Percentiles rank a stretch among this genome's conserved stretches.
Evolutionary conservation across 2,113 vertebrate genomes (phyloP).

Genomic region (Chloropsis cyanopogon): DNA sequence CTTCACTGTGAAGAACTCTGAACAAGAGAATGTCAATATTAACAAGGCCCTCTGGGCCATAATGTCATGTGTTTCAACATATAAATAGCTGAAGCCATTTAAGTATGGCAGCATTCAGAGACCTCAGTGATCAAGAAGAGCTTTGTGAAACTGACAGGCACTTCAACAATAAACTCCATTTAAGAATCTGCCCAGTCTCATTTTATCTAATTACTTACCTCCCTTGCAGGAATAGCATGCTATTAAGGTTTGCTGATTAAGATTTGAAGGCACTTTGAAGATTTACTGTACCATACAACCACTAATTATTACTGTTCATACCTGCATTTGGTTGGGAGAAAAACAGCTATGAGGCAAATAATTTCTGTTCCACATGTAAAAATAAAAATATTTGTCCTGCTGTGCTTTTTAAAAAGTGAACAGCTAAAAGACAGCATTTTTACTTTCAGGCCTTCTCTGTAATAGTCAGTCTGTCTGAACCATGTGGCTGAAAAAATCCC

Average conservation of each 20-base stretch:
- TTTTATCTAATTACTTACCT: constrained; percentile 48
- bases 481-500: not conserved
- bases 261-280: constrained; percentile 51
- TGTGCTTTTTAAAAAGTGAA: not conserved
- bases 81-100: not conserved
- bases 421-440: not conserved
- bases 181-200: constrained; percentile 18
- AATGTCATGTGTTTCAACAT: not conserved
- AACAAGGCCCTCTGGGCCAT: not conserved
- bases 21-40: not conserved
- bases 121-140: constrained; percentile 8
- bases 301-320: constrained; percentile 52
- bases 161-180: constrained; percentile 28
- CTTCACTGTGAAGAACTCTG: not conserved
- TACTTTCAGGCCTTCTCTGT: not conserved
- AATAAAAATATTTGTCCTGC: not conserved
- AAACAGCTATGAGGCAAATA: not conserved
- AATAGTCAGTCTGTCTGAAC: not conserved
- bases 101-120: not conserved
- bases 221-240: not conserved
- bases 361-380: not conserved
- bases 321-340: not conserved
- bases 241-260: constrained; percentile 48
- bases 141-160: constrained; percentile 18
- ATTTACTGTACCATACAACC: constrained; percentile 34